phyloP scores from a whole-genome alignment of 2,797 vertebrate genomes.

The Poeciliopsis gracilis region DNA sequence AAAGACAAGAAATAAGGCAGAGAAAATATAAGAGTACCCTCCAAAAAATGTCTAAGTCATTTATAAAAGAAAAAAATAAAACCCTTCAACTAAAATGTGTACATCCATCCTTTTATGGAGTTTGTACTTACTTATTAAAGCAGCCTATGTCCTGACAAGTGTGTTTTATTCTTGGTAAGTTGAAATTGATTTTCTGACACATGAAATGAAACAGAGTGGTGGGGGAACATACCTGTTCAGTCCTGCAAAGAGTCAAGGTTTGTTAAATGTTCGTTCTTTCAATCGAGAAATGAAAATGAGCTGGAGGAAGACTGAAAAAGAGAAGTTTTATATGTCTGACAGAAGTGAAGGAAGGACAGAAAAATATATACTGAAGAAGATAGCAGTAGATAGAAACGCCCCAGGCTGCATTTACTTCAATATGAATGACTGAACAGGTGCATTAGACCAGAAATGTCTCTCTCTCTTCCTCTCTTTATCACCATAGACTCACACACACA shows the following conservation, averaged over 20 bases:
- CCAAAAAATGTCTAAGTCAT: not conserved
- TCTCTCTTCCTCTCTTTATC: not conserved
- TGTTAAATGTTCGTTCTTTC: constrained; percentile 54
- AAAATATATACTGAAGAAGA: constrained; percentile 23
- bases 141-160: constrained; percentile 50
- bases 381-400: constrained; percentile 65
- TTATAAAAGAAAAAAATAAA: constrained; percentile 14
- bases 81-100: constrained; percentile 8
- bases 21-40: not conserved
- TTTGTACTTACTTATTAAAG: constrained; percentile 76
- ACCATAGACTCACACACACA: not conserved
- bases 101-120: constrained; percentile 22
- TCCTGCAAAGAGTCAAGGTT: constrained; percentile 59
- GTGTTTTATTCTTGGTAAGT: constrained; percentile 77
- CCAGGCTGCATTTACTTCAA: constrained; percentile 82
- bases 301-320: constrained; percentile 26
- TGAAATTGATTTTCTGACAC: constrained; percentile 94
- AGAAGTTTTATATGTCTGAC: constrained; percentile 6
- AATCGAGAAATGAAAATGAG: constrained; percentile 39
- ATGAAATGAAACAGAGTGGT: constrained; percentile 68
- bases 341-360: constrained; percentile 22
- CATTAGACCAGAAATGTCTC: constrained; percentile 62
- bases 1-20: not conserved
- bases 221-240: constrained; percentile 36
- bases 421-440: constrained; percentile 83